Base-by-base conservation (phyloP, 2,113 vertebrate species). In the Eira barbara region DNA sequence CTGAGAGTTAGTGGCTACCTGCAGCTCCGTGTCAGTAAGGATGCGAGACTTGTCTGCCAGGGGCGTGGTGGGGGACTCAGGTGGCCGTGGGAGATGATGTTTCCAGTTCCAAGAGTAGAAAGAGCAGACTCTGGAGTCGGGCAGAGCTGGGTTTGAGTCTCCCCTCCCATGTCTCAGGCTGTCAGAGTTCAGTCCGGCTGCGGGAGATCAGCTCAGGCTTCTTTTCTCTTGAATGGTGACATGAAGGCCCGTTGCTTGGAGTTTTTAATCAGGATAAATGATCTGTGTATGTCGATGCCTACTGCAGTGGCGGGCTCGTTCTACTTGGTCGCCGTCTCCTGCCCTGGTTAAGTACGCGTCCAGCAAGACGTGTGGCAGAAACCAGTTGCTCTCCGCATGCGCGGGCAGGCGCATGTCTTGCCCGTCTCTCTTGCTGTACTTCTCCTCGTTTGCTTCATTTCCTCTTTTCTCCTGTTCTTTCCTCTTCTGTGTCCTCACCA, bases 21-120 rank as follows among this genome's bases (percentile, higher is more conserved):
- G 6, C 55, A 29, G 21, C 55, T 23, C 49, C 0, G 27, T 2
- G 63, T 49, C 55, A 10, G 0, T 1, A 2, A 45, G 42, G 34
- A 65, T 10, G 2, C 0, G 3, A 74, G 25, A 23, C 42, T 47
- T 1, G 34, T n/a, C 31, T 49, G 34, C 83, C 7, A 0, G 3
- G 29, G 49, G 15, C 21, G 7, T 34, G 15, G 17, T 23, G 7
- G 34, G 36, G 55, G 27, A 2, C 5, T 5, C 27, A 45, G 73
- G 74, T 3, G 47, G 73, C 61, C n/a, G 27, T n/a, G 21, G 39
- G 84, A 29, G 4, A 7, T 31, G 27, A 47, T 29, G 57, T 55
- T 31, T 20, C 86, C 25, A 57, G 86, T 29, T 25, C 17, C 7
- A 5, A 17, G 42, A 8, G 34, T 14, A 42, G 27, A 18, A 20